phyloP scores from a whole-genome alignment of 2,888 invertebrate species.

The Conomelus anceps region DNA sequence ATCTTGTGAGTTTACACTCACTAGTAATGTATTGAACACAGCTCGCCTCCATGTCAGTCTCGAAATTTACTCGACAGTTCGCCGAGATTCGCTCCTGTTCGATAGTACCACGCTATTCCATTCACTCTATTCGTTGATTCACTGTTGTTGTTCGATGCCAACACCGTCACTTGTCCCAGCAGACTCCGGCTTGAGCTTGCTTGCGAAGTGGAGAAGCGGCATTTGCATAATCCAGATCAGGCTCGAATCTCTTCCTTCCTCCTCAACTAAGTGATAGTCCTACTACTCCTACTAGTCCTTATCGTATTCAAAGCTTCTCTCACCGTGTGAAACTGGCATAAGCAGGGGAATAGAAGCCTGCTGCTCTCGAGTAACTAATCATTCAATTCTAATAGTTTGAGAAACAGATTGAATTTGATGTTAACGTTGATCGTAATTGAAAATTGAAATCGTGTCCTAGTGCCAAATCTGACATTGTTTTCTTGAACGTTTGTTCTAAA shows the following conservation, averaged over 20 bases:
- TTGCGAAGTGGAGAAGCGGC: not conserved
- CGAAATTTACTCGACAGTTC: not conserved
- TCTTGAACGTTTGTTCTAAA: too few species aligned
- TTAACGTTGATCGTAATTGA: not conserved
- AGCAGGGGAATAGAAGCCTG: not conserved
- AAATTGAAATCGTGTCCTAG: too few species aligned
- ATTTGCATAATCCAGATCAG: not conserved
- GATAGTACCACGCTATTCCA: not conserved
- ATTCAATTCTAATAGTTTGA: not conserved
- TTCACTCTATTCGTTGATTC: not conserved
- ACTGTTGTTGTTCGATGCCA: not conserved
- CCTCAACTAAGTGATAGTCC: not conserved
- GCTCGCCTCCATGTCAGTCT: not conserved
- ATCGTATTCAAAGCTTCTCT: not conserved
- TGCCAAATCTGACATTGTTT: too few species aligned
- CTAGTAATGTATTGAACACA: not conserved
- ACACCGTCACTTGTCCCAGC: not conserved
- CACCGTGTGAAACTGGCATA: not conserved
- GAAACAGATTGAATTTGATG: not conserved
- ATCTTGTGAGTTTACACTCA: too few species aligned
- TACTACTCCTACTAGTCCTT: not conserved
- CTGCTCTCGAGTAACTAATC: not conserved
- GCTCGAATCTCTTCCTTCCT: not conserved
- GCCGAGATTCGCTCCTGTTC: not conserved
- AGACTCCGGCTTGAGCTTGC: not conserved